phyloP scores from a whole-genome alignment of 2,797 vertebrate species.

The Macropodus opercularis region DNA sequence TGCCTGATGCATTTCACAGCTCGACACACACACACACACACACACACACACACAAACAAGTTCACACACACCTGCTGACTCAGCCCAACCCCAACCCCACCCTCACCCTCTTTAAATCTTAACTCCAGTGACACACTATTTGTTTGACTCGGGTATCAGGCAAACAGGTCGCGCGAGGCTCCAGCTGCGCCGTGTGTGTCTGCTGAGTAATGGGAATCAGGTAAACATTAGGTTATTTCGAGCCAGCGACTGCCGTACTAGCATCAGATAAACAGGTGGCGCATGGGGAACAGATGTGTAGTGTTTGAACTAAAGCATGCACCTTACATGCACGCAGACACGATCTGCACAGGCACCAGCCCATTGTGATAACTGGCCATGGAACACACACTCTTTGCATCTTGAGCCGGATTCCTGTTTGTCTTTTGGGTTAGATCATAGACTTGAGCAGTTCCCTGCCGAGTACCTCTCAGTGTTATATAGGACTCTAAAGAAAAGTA shows the following conservation, averaged over 20 bases:
- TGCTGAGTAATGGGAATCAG: neutral
- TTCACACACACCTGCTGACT: constrained; percentile 7
- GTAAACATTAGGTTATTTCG: constrained; percentile 7
- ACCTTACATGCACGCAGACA: constrained; percentile 2
- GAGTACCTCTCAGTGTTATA: neutral
- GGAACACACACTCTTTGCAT: neutral
- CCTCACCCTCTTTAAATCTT: too few species aligned
- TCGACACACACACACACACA: too few species aligned
- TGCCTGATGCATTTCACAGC: constrained; percentile 4
- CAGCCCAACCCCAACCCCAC: neutral
- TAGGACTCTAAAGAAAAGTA: neutral
- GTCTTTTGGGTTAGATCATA: neutral
- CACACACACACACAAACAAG: neutral
- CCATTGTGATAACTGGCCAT: neutral
- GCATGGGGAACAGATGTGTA: constrained; percentile 23
- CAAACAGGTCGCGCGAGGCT: neutral
- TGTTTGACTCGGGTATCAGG: neutral
- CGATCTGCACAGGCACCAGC: neutral
- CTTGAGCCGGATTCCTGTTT: neutral
- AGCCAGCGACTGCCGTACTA: constrained; percentile 9
- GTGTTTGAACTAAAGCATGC: constrained; percentile 21
- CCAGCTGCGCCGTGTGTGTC: fast-evolving
- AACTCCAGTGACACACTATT: neutral
- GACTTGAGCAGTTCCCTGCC: neutral
- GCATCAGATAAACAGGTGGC: constrained; percentile 20